phyloP scores from a whole-genome alignment of 2,888 invertebrate species.

The Cheilosia impressa region DNA sequence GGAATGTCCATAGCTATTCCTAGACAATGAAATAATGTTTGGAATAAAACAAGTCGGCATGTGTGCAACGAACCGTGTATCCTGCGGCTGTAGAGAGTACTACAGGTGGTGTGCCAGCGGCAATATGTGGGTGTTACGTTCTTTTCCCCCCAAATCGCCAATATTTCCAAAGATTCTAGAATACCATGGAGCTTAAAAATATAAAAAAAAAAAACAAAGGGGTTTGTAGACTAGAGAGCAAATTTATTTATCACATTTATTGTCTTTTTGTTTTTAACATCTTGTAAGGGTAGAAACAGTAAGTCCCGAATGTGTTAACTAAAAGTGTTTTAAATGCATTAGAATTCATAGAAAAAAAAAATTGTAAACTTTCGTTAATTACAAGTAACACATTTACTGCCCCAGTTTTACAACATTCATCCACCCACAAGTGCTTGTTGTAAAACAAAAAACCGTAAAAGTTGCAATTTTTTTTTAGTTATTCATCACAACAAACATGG shows the following conservation, averaged over 20 bases:
- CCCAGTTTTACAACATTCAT: background rate
- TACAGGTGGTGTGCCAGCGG: conserved; percentile 25
- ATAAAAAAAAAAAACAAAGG: conserved; percentile 2
- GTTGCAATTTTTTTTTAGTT: conserved; percentile 44
- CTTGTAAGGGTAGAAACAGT: conserved; percentile 16
- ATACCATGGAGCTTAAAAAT: conserved; percentile 39
- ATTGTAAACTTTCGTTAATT: conserved; percentile 28
- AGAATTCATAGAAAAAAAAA: conserved; percentile 13
- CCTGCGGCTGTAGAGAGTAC: conserved; percentile 6
- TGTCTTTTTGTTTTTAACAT: conserved; percentile 42
- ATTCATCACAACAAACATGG: background rate
- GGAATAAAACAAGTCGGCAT: conserved; percentile 24
- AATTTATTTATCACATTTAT: conserved; percentile 37
- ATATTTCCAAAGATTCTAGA: conserved; percentile 32
- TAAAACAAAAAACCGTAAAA: background rate
- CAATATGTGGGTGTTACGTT: conserved; percentile 25
- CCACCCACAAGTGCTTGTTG: too few relatives aligned
- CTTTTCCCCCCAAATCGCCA: conserved; percentile 31
- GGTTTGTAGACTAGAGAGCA: conserved; percentile 72
- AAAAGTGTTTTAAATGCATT: conserved; percentile 2
- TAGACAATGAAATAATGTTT: conserved; percentile 78
- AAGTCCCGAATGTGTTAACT: conserved; percentile 19
- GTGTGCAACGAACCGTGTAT: background rate
- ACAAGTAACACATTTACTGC: conserved; percentile 12
- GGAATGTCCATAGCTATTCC: conserved; percentile 84